Evolutionary conservation across 2,888 invertebrate species (phyloP).

Genomic region (Gandaritis pyraliata): DNA sequence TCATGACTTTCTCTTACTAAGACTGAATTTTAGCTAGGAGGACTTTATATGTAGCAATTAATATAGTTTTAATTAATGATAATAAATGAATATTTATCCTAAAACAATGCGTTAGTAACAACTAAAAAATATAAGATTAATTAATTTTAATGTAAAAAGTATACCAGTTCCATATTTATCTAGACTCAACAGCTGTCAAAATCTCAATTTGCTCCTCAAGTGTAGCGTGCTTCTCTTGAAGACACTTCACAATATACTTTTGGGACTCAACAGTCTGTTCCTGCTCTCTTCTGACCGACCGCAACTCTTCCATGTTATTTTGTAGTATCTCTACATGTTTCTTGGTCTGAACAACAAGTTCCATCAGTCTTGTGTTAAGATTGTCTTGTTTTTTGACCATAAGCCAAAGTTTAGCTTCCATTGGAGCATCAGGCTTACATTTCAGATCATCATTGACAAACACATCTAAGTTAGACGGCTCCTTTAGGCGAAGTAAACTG

Average conservation of each 20-base stretch:
- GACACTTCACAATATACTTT: conserved; percentile 73
- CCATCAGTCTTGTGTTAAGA: conserved; percentile 64
- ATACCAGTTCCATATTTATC: conserved; percentile 49
- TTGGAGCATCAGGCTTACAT: conserved; percentile 60
- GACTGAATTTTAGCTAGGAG: conserved; percentile 41
- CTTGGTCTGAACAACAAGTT: conserved; percentile 63
- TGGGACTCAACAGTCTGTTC: conserved; percentile 67
- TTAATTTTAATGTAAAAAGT: conserved; percentile 14
- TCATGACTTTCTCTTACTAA: conserved; percentile 37
- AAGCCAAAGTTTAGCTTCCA: conserved; percentile 68
- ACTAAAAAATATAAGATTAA: neutral
- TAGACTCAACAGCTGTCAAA: conserved; percentile 71
- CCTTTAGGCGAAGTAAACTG: conserved; percentile 56
- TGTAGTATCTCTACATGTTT: conserved; percentile 66
- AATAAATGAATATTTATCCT: conserved; percentile 19
- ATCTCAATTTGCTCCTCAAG: conserved; percentile 79
- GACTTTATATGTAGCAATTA: conserved; percentile 3
- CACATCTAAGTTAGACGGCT: conserved; percentile 63
- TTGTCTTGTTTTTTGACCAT: conserved; percentile 74
- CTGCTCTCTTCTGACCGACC: conserved; percentile 56
- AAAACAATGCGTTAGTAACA: neutral
- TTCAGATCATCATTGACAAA: conserved; percentile 65
- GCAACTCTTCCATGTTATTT: conserved; percentile 60
- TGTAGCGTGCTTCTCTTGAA: conserved; percentile 76
- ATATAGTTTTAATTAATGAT: conserved; percentile 1